A percentile compares a stretch with the other conserved stretches of the same genome.
Conservation (phyloP, 1,140 invertebrate species). For the Alviniconcha marisindica region DNA sequence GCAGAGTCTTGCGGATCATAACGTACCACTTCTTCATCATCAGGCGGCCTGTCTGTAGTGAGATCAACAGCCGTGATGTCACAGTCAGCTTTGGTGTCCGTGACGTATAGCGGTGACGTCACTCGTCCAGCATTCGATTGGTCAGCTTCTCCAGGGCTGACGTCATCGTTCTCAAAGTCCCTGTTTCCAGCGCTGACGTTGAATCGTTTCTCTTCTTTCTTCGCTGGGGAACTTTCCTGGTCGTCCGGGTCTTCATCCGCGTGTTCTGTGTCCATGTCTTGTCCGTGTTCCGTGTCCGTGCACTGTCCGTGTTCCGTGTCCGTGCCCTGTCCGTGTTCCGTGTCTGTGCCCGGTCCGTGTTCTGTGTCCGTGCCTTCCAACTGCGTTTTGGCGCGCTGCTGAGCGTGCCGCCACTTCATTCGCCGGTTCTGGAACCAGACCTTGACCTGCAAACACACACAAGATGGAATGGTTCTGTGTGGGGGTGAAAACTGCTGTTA, state of each 20-base stretch:
- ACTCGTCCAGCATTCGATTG: not conserved
- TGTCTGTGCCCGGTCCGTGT: not conserved
- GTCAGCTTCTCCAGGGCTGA: no score
- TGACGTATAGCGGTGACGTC: slow-evolving; percentile 2
- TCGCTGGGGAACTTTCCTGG: not conserved
- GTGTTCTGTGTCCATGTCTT: not conserved
- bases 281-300: not conserved
- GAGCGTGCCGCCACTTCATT: slow-evolving; percentile 75
- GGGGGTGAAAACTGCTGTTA: not conserved
- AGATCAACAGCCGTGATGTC: slow-evolving; percentile 12
- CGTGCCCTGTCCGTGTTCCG: not conserved
- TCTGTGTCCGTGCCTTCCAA: slow-evolving; percentile 24
- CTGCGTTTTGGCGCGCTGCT: slow-evolving; percentile 57
- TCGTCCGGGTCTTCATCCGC: not conserved
- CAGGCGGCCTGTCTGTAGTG: not conserved
- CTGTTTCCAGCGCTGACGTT: no score
- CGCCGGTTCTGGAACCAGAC: slow-evolving; percentile 76
- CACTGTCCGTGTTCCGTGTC: not conserved
- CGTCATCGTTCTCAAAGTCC: not conserved
- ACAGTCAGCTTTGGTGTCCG: not conserved
- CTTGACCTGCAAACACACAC: slow-evolving; percentile 70
- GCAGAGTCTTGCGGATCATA: slow-evolving; percentile 9
- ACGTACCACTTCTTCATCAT: not conserved
- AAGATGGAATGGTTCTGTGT: not conserved
- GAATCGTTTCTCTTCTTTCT: no score